Evolutionary conservation across 2,113 vertebrate genomes (phyloP), one percentile per base, ranked within the genome.

Genomic region (Dipodomys ordii): DNA sequence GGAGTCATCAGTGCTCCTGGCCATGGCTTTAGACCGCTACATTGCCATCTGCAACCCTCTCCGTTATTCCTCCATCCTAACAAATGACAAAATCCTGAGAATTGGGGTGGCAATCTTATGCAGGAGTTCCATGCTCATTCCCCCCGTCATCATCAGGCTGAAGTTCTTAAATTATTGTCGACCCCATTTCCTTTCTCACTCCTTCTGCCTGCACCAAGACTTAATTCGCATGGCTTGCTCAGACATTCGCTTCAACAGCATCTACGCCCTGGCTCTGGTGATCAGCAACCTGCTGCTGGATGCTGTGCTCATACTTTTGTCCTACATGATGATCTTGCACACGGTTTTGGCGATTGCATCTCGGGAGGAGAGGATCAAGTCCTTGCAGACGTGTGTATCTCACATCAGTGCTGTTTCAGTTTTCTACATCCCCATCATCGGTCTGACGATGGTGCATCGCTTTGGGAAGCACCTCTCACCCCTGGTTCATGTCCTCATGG

Each of bases 151-250:
- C 9, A 92, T 96, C 12, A 30, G 83, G 10, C 32, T 97, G 46
- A 97, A 92, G n/a, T 92, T 95, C 28, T 95, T 97, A 32, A 83
- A 77, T 27, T 97, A 96, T 28, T 97, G 96, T 25, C 83, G 2
- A 6, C 91, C 94, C 12, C 96, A 95, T 7, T 7, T 95, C 57
- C 95, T 98, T 7, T 95, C 94, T 46, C 97, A 97, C 76, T 97
- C 95, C 1, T 97, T 96, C 86, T 97, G 97, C n/a, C 73, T 96
- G 19, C 95, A 97, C 72, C 96, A 97, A 85, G 96, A 97, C 23
- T 69, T 96, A 4, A 71, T 96, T 62, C 4, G n/a, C 32, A 64
- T 96, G 77, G 91, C 94, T 28, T 97, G 94, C 0, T n/a, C 85
- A 0, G 18, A 97, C 87, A 78, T 93, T 0, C 23, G 4, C 0